These are phyloP conservation scores for Sarcophaga subvicina DNA, from an alignment of 2,888 invertebrate species.

Conservation along the genomic window DNA sequence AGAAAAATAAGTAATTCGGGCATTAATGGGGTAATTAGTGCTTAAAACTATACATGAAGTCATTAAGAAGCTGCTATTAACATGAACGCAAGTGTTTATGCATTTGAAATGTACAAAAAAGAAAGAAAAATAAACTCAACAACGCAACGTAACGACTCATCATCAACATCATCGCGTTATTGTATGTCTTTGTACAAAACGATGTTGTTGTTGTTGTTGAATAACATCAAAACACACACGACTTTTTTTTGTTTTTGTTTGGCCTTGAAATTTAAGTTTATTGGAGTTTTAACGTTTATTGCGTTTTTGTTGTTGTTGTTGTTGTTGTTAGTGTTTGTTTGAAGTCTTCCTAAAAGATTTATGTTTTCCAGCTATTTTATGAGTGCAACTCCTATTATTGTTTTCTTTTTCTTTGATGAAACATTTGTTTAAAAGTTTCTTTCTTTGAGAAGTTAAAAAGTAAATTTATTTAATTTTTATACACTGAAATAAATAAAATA, in stretches of 20 bases:
- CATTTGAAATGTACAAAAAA: no score
- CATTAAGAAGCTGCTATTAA: no score
- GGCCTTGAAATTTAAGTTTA: conserved; percentile 23
- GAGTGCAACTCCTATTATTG: conserved; percentile 9
- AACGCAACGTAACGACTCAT: conserved; percentile 11
- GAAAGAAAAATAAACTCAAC: no score
- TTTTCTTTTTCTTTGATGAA: neutral
- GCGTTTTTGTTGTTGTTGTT: neutral
- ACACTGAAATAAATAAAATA: no score
- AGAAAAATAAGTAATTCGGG: no score
- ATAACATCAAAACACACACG: conserved; percentile 5
- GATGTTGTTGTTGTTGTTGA: neutral
- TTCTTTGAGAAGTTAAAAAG: neutral
- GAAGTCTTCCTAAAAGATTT: conserved; percentile 34
- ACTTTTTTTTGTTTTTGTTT: neutral
- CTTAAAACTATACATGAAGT: no score
- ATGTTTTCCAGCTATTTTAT: conserved; percentile 10
- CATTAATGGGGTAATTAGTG: no score
- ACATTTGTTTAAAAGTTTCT: neutral
- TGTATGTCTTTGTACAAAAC: no score
- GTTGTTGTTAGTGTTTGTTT: neutral
- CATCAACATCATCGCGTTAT: neutral
- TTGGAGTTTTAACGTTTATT: neutral
- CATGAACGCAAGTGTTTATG: no score
- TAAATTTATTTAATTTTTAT: conserved; percentile 3